Percentiles rank a stretch among this genome's conserved stretches.
Evolutionary conservation across 2,888 invertebrate species (phyloP).

Genomic region (Fragum fragum): DNA sequence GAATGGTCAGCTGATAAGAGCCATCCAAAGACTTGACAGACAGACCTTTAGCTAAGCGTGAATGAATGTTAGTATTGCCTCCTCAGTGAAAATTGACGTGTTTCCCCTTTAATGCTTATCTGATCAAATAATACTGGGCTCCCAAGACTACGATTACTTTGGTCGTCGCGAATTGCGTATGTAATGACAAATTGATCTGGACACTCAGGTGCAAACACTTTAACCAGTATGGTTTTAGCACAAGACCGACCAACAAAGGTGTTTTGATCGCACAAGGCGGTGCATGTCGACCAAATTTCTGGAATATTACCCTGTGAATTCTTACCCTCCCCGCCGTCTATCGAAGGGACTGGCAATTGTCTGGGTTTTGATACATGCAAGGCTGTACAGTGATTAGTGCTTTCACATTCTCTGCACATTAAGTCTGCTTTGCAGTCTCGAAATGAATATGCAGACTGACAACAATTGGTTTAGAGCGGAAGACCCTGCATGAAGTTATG

Average conservation of each 20-base stretch:
- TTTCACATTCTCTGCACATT: constrained; percentile 8
- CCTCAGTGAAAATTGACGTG: background rate
- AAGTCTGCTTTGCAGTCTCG: background rate
- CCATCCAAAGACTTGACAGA: constrained; percentile 12
- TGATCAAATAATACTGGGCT: constrained; percentile 29
- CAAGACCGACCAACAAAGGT: constrained; percentile 27
- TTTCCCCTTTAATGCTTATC: constrained; percentile 9
- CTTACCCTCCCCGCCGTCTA: constrained; percentile 17
- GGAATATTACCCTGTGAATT: background rate
- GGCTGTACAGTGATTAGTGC: background rate
- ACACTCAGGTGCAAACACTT: background rate
- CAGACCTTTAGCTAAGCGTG: too few relatives aligned
- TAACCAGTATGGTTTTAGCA: constrained; percentile 42
- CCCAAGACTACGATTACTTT: constrained; percentile 40
- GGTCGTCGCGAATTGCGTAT: constrained; percentile 52
- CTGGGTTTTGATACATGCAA: background rate
- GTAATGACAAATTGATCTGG: background rate
- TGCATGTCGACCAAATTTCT: background rate
- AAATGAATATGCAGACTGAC: background rate
- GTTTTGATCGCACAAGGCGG: constrained; percentile 10
- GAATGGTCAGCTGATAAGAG: background rate
- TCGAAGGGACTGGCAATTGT: background rate
- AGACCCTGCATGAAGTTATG: too few relatives aligned
- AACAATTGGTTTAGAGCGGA: background rate
- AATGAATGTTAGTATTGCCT: too few relatives aligned